Conservation (phyloP, 2,113 vertebrate genomes). For the Zapornia atra region DNA sequence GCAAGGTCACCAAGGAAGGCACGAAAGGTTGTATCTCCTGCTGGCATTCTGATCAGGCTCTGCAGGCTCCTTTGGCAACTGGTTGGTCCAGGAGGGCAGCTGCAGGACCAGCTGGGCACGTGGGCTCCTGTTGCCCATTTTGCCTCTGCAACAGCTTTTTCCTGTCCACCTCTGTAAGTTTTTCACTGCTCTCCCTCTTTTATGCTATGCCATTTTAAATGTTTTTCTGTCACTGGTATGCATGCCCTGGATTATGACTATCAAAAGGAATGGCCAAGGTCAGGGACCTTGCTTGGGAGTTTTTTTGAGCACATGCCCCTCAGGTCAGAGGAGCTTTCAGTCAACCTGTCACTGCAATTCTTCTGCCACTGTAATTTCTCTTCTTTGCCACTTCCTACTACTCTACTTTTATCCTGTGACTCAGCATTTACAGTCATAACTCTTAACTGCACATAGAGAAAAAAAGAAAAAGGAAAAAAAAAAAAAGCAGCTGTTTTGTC, state of each 20-base stretch:
- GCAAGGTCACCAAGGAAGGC: neutral
- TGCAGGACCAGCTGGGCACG: neutral
- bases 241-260: neutral
- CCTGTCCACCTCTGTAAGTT: neutral
- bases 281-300: neutral
- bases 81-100: neutral
- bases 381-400: neutral
- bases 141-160: neutral
- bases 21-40: neutral
- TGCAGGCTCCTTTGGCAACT: neutral
- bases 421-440: neutral
- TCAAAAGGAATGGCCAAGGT: neutral
- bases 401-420: neutral
- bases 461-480: neutral
- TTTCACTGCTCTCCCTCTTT: neutral
- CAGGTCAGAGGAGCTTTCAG: neutral
- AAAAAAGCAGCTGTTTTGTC: neutral
- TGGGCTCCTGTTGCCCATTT: neutral
- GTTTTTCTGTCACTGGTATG: neutral
- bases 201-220: neutral
- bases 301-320: neutral
- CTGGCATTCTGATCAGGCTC: neutral
- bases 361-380: neutral
- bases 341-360: neutral
- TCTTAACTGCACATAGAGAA: neutral